Base-by-base conservation (phyloP, 2,113 vertebrate genomes). In the Atlantisia rogersi region DNA sequence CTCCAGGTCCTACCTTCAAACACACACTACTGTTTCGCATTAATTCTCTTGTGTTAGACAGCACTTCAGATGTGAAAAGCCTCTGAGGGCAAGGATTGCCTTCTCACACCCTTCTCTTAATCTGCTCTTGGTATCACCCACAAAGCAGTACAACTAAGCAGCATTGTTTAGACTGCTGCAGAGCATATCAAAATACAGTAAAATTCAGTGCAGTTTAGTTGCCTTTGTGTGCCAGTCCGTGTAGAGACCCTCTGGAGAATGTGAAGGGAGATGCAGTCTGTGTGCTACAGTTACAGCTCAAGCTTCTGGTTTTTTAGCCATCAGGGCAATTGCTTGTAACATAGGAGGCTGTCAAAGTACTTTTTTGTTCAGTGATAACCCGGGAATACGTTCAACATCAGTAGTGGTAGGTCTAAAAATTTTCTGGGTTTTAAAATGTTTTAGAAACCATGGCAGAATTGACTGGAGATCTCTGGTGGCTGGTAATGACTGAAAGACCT, bases 141-240 rank as follows among this genome's bases (percentile, higher is more conserved):
- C 22, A 56, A 15, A 44, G 37, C 29, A 63, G 24, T 44, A 10
- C 75, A 79, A 42, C 52, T 81, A 58, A 25, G 37, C 44, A 24
- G 10, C 59, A 7, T 35, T 70, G 62, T 64, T 82, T 42, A 67
- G 82, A 50, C 46, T 71, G 46, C 62, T 71, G 58, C 70, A 90
- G 44, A 71, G 48, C 5, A 0, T 29, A 3, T 46, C 22, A 52
- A 42, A 92, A 65, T 32, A 55, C 16, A 25, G 12, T 58, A 1
- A 37, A 63, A 58, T 25, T 67, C 40, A 53, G 31, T 40, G 74
- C 73, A 48, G 12, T 87, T 59, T 5, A 24, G 52, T 46, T 64
- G 37, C 18, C 69, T 58, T 63, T 44, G 35, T 56, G 4, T 44
- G 50, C 52, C 42, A 37, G 1, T 42, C n/a, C 0, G 0, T 37